Conservation (phyloP, 2,797 vertebrate species). For the Limosa lapponica region DNA sequence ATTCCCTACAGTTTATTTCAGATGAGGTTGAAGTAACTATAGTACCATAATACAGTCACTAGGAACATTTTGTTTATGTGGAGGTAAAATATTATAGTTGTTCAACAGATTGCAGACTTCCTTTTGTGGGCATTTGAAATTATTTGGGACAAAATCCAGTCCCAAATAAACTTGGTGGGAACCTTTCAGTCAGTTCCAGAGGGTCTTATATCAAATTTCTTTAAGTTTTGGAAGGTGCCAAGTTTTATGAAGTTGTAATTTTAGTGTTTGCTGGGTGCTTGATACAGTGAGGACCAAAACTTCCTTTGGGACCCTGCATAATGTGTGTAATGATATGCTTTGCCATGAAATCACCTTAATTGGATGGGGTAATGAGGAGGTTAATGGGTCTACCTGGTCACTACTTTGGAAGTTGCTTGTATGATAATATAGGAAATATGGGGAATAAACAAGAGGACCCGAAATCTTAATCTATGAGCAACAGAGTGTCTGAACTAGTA, state of each 20-base stretch:
- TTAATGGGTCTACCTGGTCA: background rate
- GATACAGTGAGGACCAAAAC: background rate
- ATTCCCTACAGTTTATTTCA: background rate
- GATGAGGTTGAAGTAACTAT: background rate
- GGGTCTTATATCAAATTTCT: background rate
- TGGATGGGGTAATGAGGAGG: background rate
- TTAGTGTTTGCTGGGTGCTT: background rate
- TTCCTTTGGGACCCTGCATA: background rate
- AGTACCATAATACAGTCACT: background rate
- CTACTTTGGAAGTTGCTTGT: background rate
- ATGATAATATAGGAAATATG: background rate
- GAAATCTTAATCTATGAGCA: background rate
- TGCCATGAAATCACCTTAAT: background rate
- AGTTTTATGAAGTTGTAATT: background rate
- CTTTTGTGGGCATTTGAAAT: constrained; percentile 37
- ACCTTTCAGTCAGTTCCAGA: background rate
- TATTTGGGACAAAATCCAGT: constrained; percentile 29
- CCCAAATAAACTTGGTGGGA: background rate
- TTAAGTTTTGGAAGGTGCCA: background rate
- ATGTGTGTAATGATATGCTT: background rate
- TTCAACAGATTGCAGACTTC: background rate
- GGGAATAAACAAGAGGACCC: background rate
- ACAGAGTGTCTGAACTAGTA: background rate
- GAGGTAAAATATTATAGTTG: background rate
- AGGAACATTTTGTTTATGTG: constrained; percentile 17